phyloP scores from a whole-genome alignment of 64 coral and sea anemone genomes.

The Astreopora myriophthalma region DNA sequence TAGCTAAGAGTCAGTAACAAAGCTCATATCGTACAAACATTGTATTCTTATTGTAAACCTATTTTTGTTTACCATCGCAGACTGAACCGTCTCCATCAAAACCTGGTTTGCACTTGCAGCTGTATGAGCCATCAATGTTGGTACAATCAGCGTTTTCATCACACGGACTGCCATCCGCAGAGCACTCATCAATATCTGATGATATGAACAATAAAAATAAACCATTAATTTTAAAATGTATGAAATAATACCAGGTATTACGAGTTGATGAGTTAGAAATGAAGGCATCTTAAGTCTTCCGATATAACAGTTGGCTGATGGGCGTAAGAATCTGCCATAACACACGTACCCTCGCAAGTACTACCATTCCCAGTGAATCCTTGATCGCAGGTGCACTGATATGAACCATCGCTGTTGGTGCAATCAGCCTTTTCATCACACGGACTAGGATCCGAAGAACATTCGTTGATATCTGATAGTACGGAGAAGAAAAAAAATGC shows the following conservation, averaged over 20 bases:
- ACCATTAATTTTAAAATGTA: too few relatives aligned
- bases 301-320: too few relatives aligned
- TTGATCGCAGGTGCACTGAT: background rate
- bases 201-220: background rate
- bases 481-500: background rate
- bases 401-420: background rate
- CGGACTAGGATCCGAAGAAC: background rate
- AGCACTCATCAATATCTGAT: conserved; percentile 18
- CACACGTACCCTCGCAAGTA: background rate
- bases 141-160: conserved; percentile 12
- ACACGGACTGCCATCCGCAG: conserved; percentile 15
- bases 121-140: conserved; percentile 43
- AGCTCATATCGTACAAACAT: too few relatives aligned
- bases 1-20: too few relatives aligned
- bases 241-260: too few relatives aligned
- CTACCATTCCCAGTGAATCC: conserved; percentile 3
- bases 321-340: too few relatives aligned
- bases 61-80: conserved; percentile 25
- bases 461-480: conserved; percentile 69
- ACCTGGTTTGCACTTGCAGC: conserved; percentile 44
- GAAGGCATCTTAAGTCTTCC: too few relatives aligned
- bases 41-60: too few relatives aligned
- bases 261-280: too few relatives aligned
- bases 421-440: conserved; percentile 15
- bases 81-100: conserved; percentile 33